Evolutionary conservation across 30 jellyfish, hydroid and myxozoan genomes (phyloP).

Genomic region (Euphysa ruthae): DNA sequence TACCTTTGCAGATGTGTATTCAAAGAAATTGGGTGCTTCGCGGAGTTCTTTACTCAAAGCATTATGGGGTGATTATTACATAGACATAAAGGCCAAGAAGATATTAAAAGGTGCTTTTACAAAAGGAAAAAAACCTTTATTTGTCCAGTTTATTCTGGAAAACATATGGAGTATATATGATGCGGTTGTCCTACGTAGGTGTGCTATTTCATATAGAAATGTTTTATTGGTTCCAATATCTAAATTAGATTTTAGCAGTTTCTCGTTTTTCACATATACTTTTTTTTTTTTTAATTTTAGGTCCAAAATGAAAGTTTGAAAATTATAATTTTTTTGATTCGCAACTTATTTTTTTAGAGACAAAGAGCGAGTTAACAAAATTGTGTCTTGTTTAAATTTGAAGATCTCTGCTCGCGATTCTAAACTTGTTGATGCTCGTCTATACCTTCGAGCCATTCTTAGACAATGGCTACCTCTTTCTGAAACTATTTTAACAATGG

Average conservation of each 20-base stretch:
- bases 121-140: constrained; percentile 89
- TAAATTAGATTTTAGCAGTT: too few species aligned
- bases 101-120: constrained; percentile 82
- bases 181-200: constrained; percentile 81
- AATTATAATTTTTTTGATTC: too few species aligned
- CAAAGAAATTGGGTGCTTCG: constrained; percentile 76
- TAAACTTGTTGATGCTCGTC: constrained; percentile 38
- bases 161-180: constrained; percentile 84
- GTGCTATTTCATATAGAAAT: too few species aligned
- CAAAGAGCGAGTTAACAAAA: constrained; percentile 57
- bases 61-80: constrained; percentile 90
- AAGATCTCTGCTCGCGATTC: constrained; percentile 79
- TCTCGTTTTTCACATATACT: too few species aligned
- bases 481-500: constrained; percentile 68
- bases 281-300: too few species aligned
- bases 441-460: constrained; percentile 64
- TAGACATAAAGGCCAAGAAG: constrained; percentile 72
- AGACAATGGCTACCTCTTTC: constrained; percentile 99
- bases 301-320: too few species aligned
- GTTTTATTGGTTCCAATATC: too few species aligned
- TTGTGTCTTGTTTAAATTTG: constrained; percentile 58
- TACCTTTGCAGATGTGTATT: constrained; percentile 68
- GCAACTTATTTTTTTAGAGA: constrained; percentile 53
- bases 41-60: constrained; percentile 44
- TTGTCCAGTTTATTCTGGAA: constrained; percentile 80